These are phyloP conservation scores for Mesorhabditis sp. DNA, from an alignment of 2,888 invertebrate genomes.

Conservation along the genomic window DNA sequence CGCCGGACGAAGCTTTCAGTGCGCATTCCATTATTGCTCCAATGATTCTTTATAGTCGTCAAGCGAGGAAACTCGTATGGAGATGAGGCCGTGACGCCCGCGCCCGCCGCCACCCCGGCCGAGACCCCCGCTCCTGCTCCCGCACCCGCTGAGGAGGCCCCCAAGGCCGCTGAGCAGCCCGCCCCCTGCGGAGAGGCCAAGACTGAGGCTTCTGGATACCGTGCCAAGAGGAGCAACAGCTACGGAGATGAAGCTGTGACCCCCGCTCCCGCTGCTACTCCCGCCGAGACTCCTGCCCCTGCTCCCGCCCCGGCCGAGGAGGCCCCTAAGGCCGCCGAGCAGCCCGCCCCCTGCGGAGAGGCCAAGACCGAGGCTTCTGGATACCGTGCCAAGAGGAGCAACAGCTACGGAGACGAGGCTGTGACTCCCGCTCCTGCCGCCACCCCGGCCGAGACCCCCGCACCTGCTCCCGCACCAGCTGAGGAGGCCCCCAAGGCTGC, in stretches of 20 bases:
- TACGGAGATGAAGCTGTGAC: constrained; percentile 32
- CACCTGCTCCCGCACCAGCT: constrained; percentile 21
- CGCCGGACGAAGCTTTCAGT: background rate
- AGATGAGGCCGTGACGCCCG: constrained; percentile 35
- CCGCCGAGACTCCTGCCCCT: constrained; percentile 11
- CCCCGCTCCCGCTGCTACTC: constrained; percentile 17
- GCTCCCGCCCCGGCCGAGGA: constrained; percentile 11
- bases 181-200: too few relatives aligned
- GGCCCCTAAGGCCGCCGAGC: too few relatives aligned
- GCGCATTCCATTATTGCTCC: background rate
- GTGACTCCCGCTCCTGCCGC: constrained; percentile 17
- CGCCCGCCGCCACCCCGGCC: constrained; percentile 20
- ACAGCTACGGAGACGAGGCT: too few relatives aligned
- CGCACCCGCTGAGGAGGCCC: constrained; percentile 15
- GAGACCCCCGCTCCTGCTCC: constrained; percentile 5
- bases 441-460: constrained; percentile 19
- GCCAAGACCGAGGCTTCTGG: too few relatives aligned
- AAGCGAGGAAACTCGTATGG: constrained; percentile 33
- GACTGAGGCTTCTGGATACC: too few relatives aligned
- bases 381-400: too few relatives aligned
- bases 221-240: too few relatives aligned
- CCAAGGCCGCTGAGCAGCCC: too few relatives aligned
- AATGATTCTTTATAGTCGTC: constrained; percentile 3
- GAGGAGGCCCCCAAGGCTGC: background rate
- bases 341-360: too few relatives aligned